A percentile compares a stretch with the other conserved stretches of the same genome.
phyloP scores from a whole-genome alignment of 2,888 invertebrate species.

The Mystacides longicornis region DNA sequence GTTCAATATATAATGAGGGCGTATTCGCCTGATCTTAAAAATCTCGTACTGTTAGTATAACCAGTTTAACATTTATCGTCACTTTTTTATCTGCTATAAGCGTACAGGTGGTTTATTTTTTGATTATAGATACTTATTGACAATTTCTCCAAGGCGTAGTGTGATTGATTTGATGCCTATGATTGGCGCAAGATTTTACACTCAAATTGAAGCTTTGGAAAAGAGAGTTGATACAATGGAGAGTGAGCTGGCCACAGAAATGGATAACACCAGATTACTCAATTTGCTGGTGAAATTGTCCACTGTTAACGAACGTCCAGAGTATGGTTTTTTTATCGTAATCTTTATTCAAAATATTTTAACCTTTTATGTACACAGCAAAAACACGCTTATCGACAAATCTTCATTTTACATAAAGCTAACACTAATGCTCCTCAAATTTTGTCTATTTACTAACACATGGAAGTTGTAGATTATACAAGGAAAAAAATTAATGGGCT shows the following conservation, averaged over 20 bases:
- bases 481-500: no score
- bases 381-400: no score
- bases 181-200: conserved; percentile 96
- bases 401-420: no score
- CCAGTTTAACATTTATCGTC: not conserved
- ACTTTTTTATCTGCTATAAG: not conserved
- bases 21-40: conserved; percentile 91
- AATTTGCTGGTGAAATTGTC: conserved; percentile 86
- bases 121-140: conserved; percentile 62
- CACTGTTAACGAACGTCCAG: conserved; percentile 92
- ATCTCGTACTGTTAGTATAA: conserved; percentile 56
- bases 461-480: no score
- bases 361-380: no score
- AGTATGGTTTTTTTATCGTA: conserved; percentile 54
- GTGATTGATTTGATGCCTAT: conserved; percentile 98
- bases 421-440: no score
- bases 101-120: not conserved
- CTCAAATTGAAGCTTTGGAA: conserved; percentile 82
- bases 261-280: conserved; percentile 91
- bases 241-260: conserved; percentile 83
- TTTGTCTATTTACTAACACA: no score
- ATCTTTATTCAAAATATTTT: no score
- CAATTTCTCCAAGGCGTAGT: conserved; percentile 54
- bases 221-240: conserved; percentile 83
- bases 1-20: conserved; percentile 83